A percentile compares a stretch with the other conserved stretches of the same genome.
phyloP scores from a whole-genome alignment of 2,113 vertebrate genomes.

The Myrmecobius fasciatus region DNA sequence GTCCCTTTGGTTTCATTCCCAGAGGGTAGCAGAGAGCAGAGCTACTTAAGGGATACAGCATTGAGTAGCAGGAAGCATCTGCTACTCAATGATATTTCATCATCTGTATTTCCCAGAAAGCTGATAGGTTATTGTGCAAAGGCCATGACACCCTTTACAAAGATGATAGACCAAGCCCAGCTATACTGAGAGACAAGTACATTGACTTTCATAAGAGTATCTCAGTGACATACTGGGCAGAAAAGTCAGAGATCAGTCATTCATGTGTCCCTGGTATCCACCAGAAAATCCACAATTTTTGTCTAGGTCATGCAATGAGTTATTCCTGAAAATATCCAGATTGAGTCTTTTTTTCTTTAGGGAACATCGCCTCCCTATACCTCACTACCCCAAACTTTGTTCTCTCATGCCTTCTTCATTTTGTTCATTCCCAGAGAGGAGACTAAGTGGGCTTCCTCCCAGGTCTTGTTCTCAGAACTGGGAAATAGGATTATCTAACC shows the following conservation, averaged over 20 bases:
- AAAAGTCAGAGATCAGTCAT: neutral
- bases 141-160: neutral
- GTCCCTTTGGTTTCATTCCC: neutral
- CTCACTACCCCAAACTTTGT: neutral
- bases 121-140: neutral
- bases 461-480: neutral
- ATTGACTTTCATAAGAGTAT: neutral
- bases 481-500: neutral
- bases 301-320: neutral
- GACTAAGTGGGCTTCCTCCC: neutral
- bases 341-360: neutral
- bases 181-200: neutral
- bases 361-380: neutral
- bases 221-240: neutral
- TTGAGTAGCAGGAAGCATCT: neutral
- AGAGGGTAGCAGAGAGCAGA: neutral
- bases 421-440: neutral
- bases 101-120: neutral
- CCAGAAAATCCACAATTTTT: neutral
- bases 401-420: neutral
- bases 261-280: neutral
- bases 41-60: neutral
- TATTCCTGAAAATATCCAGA: neutral
- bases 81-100: neutral
- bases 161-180: neutral